Evolutionary conservation across 2,113 vertebrate species (phyloP).

Genomic region (Corythornis madagascariensis): DNA sequence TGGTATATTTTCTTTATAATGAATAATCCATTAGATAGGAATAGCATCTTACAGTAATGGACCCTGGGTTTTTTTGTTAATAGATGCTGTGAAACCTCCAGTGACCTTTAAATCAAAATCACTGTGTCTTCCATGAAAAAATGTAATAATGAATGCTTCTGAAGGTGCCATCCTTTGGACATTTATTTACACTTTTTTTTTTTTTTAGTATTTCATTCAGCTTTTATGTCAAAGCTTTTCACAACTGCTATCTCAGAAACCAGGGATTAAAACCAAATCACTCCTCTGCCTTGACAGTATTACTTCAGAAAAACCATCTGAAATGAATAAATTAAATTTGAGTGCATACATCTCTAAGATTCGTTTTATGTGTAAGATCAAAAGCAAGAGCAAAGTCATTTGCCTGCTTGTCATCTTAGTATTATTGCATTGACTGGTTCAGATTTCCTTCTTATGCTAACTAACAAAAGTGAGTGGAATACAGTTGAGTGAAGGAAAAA

Average conservation of each 20-base stretch:
- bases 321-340: conserved; percentile 37
- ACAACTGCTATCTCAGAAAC: not conserved
- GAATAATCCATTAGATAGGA: not conserved
- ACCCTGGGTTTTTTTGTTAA: not conserved
- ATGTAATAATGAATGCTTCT: not conserved
- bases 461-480: not conserved
- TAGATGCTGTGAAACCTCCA: not conserved
- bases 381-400: conserved; percentile 59
- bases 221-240: not conserved
- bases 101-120: not conserved
- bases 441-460: not conserved
- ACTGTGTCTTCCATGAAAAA: not conserved
- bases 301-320: conserved; percentile 30
- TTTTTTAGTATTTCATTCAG: not conserved
- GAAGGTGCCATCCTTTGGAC: not conserved
- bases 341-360: not conserved
- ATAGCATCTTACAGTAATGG: not conserved
- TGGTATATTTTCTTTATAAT: not conserved
- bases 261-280: not conserved
- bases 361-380: conserved; percentile 58
- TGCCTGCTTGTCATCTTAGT: conserved; percentile 42
- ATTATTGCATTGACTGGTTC: conserved; percentile 12
- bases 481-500: not conserved
- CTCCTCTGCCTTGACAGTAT: not conserved
- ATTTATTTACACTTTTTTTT: not conserved